Conservation (phyloP, 2,113 vertebrate species). For the Phocoena phocoena region DNA sequence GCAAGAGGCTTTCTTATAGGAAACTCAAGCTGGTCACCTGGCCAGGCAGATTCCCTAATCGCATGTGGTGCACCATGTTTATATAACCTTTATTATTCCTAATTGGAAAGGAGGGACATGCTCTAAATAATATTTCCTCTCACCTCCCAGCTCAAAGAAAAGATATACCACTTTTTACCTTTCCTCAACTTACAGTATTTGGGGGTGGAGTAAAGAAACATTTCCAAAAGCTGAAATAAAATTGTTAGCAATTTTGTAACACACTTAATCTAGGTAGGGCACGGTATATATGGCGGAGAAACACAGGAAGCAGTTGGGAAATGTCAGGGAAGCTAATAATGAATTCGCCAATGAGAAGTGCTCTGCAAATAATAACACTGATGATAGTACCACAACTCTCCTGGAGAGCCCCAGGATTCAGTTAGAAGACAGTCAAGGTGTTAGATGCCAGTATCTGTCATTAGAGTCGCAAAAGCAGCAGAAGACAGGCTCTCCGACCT, state of each 20-base stretch:
- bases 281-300: background rate
- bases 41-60: background rate
- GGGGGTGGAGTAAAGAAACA: background rate
- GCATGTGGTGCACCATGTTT: background rate
- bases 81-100: background rate
- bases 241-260: background rate
- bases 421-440: background rate
- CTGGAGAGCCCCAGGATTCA: background rate
- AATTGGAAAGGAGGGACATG: background rate
- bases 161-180: background rate
- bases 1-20: background rate
- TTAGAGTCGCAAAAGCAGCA: background rate
- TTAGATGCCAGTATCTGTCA: background rate
- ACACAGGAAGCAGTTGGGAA: background rate
- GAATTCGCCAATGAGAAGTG: background rate
- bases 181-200: background rate
- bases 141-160: background rate
- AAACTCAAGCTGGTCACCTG: background rate
- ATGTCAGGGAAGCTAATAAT: background rate
- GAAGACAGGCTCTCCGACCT: background rate
- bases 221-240: constrained; percentile 22
- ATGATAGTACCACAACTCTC: background rate
- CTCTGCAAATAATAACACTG: background rate
- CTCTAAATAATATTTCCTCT: background rate
- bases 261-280: background rate